A percentile compares a stretch with the other conserved stretches of the same genome.
Conservation (phyloP, 1,140 invertebrate species). For the Brachionus calyciflorus region DNA sequence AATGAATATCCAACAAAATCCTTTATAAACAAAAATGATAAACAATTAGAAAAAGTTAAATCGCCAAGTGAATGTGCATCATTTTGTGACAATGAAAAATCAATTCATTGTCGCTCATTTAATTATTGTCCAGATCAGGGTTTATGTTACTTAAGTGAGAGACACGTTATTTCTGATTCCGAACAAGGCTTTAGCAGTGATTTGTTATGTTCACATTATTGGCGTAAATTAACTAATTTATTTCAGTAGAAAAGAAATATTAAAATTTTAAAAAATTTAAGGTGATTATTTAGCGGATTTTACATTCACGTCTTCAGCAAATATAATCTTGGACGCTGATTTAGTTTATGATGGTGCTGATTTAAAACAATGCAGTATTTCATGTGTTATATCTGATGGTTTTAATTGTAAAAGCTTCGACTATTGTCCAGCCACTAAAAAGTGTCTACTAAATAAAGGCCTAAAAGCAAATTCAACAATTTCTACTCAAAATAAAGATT, state of each 20-base stretch:
- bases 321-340: conserved; percentile 6
- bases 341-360: background rate
- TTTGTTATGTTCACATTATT: conserved; percentile 37
- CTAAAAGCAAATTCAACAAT: background rate
- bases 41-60: background rate
- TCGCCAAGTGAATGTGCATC: conserved; percentile 13
- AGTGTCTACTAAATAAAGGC: conserved; percentile 25
- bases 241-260: too few species aligned
- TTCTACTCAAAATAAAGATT: background rate
- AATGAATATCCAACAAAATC: conserved; percentile 27
- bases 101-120: conserved; percentile 29
- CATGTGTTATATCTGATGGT: conserved; percentile 29
- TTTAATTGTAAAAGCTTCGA: conserved; percentile 44
- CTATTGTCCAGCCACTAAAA: conserved; percentile 7
- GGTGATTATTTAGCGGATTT: conserved; percentile 34
- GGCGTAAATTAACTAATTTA: background rate
- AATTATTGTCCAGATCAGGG: conserved; percentile 30
- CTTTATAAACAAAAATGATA: background rate
- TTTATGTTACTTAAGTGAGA: conserved; percentile 16
- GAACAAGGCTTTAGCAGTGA: background rate
- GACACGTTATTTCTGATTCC: background rate
- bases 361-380: conserved; percentile 25
- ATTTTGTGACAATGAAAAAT: conserved; percentile 3
- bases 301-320: background rate
- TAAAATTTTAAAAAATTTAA: background rate